phyloP scores from a whole-genome alignment of 1,140 invertebrate species.

The Ostrea edulis region DNA sequence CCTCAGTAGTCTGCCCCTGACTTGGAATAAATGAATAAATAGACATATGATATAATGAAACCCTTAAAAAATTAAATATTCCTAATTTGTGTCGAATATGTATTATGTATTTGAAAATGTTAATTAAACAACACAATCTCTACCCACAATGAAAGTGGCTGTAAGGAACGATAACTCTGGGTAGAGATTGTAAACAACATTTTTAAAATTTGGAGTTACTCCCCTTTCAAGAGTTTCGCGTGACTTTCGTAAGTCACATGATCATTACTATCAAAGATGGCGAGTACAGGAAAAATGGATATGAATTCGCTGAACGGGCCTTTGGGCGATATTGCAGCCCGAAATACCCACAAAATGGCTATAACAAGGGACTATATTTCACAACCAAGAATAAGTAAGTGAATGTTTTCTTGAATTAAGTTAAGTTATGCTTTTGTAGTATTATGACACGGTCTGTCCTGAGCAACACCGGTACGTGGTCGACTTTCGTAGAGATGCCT shows the following conservation, averaged over 20 bases:
- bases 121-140: no score
- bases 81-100: no score
- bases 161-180: no score
- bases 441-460: background rate
- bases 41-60: no score
- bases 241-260: constrained; percentile 58
- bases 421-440: background rate
- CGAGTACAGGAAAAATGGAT: constrained; percentile 65
- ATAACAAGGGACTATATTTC: constrained; percentile 97
- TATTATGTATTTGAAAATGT: no score
- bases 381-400: constrained; percentile 98
- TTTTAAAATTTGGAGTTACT: background rate
- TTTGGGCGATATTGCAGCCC: constrained; percentile 63
- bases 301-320: constrained; percentile 68
- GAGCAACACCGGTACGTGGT: constrained; percentile 1
- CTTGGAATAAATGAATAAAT: no score
- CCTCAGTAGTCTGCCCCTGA: no score
- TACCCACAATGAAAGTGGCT: no score
- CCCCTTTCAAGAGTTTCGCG: constrained; percentile 33
- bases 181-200: no score
- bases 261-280: constrained; percentile 68
- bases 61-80: no score
- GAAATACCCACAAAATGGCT: constrained; percentile 83
- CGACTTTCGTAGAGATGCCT: constrained; percentile 1
- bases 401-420: constrained; percentile 54